Percentiles rank a stretch among this genome's conserved stretches.
Evolutionary conservation across 2,113 vertebrate species (phyloP).

Genomic region (Saguinus midas): DNA sequence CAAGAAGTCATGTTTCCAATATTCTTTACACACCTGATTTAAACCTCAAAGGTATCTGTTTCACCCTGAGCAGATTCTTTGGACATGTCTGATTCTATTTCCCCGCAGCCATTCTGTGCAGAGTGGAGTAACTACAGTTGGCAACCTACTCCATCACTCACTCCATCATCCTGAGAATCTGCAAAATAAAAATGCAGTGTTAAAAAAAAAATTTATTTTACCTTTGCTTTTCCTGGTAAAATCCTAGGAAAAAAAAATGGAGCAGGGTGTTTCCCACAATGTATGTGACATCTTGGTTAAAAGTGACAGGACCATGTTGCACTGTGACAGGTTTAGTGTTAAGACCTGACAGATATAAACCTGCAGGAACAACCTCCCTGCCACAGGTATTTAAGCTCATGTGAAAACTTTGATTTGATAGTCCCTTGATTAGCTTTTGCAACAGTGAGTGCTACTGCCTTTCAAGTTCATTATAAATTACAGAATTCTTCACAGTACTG

Average conservation of each 20-base stretch:
- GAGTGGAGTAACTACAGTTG: neutral
- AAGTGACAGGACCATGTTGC: constrained; percentile 55
- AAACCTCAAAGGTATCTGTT: constrained; percentile 36
- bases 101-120: neutral
- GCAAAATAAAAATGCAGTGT: constrained; percentile 73
- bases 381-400: constrained; percentile 66
- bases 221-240: constrained; percentile 60
- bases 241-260: constrained; percentile 63
- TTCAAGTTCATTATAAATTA: constrained; percentile 75
- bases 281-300: constrained; percentile 62
- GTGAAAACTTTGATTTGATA: constrained; percentile 71
- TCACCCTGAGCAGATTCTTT: neutral
- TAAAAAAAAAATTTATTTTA: constrained; percentile 4
- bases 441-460: constrained; percentile 41
- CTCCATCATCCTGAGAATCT: constrained; percentile 73
- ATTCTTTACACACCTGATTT: constrained; percentile 81
- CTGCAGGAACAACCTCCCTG: constrained; percentile 67
- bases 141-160: neutral
- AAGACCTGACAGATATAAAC: constrained; percentile 73
- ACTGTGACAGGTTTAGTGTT: constrained; percentile 67
- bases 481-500: constrained; percentile 63
- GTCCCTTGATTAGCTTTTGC: constrained; percentile 47
- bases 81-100: neutral
- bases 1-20: constrained; percentile 9
- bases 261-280: constrained; percentile 58